These are phyloP conservation scores for Bothrops jararaca DNA, from an alignment of 2,113 vertebrate species.

Conservation along the genomic window DNA sequence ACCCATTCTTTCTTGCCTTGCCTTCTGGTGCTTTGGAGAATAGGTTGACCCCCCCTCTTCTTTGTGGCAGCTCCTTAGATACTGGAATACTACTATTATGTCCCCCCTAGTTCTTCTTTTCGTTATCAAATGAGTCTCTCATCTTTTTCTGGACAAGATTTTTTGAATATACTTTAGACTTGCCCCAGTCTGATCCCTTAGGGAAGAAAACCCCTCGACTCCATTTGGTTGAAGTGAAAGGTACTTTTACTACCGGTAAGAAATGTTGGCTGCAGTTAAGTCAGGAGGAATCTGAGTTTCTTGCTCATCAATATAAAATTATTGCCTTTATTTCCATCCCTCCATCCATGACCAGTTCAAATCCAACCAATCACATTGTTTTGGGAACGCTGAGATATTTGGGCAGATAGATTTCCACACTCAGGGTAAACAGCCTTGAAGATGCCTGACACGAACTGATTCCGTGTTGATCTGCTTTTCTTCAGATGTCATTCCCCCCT, in stretches of 20 bases:
- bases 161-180: not conserved
- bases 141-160: not conserved
- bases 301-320: not conserved
- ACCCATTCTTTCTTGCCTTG: too few relatives aligned
- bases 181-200: too few relatives aligned
- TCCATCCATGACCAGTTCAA: not conserved
- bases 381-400: not conserved
- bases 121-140: not conserved
- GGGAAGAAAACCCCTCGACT: too few relatives aligned
- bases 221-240: too few relatives aligned
- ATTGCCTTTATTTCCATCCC: too few relatives aligned
- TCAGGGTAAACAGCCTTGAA: not conserved
- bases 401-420: not conserved
- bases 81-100: too few relatives aligned
- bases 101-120: too few relatives aligned
- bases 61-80: too few relatives aligned
- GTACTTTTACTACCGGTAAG: too few relatives aligned
- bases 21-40: too few relatives aligned
- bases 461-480: not conserved
- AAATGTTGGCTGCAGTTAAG: not conserved
- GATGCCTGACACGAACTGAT: not conserved
- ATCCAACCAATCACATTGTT: not conserved
- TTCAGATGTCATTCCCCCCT: not conserved
- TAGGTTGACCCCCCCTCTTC: too few relatives aligned
- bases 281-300: not conserved